These are phyloP conservation scores for Fratercula arctica DNA, from an alignment of 2,797 vertebrate species.

Conservation along the genomic window DNA sequence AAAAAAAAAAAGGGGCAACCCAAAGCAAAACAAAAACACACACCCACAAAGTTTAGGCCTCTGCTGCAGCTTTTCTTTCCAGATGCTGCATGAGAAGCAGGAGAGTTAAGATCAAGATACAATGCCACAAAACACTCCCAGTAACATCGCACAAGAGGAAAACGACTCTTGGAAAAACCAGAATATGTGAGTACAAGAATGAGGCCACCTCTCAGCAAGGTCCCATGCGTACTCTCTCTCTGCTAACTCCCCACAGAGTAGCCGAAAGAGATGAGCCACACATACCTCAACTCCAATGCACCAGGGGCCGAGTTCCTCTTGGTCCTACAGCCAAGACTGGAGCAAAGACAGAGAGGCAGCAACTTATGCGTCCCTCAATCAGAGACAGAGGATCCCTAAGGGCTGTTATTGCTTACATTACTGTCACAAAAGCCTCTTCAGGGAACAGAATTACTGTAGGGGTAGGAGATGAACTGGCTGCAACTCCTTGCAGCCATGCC, in stretches of 20 bases:
- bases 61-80: neutral
- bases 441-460: neutral
- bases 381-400: neutral
- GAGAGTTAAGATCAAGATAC: neutral
- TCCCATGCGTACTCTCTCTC: neutral
- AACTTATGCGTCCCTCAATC: neutral
- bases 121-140: neutral
- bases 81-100: neutral
- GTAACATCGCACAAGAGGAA: neutral
- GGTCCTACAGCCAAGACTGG: neutral
- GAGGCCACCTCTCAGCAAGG: neutral
- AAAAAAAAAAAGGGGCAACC: neutral
- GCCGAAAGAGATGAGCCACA: neutral
- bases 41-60: neutral
- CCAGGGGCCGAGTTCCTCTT: neutral
- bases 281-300: rapidly evolving
- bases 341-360: neutral
- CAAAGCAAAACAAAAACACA: neutral
- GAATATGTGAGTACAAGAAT: neutral
- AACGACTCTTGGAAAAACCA: neutral
- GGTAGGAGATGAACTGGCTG: neutral
- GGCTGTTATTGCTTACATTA: neutral
- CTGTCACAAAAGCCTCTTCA: neutral
- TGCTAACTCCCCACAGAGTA: neutral
- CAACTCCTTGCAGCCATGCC: neutral